phyloP scores from a whole-genome alignment of 2,797 vertebrate genomes.

The Rhinichthys osculus region DNA sequence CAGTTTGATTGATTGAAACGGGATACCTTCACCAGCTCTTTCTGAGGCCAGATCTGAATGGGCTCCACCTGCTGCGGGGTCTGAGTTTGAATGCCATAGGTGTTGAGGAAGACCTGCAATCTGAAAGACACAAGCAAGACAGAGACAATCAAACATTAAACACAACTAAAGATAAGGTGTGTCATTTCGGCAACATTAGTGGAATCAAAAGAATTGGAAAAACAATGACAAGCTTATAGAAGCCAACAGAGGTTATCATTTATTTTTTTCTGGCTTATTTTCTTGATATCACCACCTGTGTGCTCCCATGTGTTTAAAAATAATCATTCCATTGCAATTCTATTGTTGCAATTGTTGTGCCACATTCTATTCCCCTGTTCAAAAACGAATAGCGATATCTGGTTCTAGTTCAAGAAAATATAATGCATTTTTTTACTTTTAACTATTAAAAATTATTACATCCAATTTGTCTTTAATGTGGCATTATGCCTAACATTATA shows the following conservation, averaged over 20 bases:
- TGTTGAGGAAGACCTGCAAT: constrained; percentile 97
- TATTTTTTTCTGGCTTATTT: background rate
- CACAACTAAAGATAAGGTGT: background rate
- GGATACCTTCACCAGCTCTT: constrained; percentile 95
- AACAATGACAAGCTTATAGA: background rate
- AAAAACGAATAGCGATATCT: background rate
- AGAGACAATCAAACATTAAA: background rate
- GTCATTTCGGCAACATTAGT: background rate
- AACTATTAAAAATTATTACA: background rate
- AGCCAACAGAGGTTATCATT: background rate
- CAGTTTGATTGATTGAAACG: constrained; percentile 12
- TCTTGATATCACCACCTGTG: background rate
- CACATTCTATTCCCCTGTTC: background rate
- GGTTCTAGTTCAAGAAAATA: background rate
- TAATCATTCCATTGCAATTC: background rate
- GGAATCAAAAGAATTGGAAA: background rate
- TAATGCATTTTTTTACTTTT: rapidly evolving
- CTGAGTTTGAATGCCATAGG: constrained; percentile 96
- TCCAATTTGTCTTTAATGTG: background rate
- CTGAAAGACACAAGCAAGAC: constrained; percentile 68
- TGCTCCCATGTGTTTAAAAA: background rate
- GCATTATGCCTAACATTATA: background rate
- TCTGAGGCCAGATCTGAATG: constrained; percentile 98
- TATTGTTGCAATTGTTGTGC: background rate
- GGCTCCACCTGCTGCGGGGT: constrained; percentile 98